Percentiles rank a stretch among this genome's conserved stretches.
Conservation (phyloP, 2,888 invertebrate species). For the Tiliacea citrago region DNA sequence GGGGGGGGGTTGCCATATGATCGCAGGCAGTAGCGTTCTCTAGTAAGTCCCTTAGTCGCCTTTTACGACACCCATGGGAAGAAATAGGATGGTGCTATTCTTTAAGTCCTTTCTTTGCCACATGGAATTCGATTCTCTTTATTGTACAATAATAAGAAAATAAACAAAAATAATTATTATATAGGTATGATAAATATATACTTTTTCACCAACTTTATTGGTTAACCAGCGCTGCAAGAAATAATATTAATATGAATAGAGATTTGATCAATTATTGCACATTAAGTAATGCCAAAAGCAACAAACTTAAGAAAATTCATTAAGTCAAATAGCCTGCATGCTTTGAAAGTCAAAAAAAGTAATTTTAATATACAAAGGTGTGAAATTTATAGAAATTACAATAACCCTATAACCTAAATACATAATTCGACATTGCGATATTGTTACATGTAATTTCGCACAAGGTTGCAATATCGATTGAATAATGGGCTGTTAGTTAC, state of each 20-base stretch:
- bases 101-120: no score
- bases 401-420: constrained; percentile 53
- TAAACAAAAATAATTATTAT: no score
- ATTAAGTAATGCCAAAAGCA: not conserved
- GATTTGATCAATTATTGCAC: not conserved
- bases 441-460: constrained; percentile 67
- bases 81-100: no score
- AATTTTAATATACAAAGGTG: constrained; percentile 9
- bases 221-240: not conserved
- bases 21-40: no score
- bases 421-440: constrained; percentile 67
- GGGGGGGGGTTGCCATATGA: no score
- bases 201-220: not conserved
- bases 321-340: not conserved
- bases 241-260: not conserved
- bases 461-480: constrained; percentile 83
- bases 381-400: constrained; percentile 5
- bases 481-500: constrained; percentile 53
- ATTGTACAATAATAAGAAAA: no score
- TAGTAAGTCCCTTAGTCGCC: no score
- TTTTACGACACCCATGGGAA: no score
- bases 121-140: no score
- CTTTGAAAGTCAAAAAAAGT: constrained; percentile 5
- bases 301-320: not conserved
- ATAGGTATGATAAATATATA: not conserved